Percentiles rank a stretch among this genome's conserved stretches.
These are phyloP conservation scores for Brachionus manjavacas DNA, from an alignment of 1,140 invertebrate genomes.

Conservation along the genomic window DNA sequence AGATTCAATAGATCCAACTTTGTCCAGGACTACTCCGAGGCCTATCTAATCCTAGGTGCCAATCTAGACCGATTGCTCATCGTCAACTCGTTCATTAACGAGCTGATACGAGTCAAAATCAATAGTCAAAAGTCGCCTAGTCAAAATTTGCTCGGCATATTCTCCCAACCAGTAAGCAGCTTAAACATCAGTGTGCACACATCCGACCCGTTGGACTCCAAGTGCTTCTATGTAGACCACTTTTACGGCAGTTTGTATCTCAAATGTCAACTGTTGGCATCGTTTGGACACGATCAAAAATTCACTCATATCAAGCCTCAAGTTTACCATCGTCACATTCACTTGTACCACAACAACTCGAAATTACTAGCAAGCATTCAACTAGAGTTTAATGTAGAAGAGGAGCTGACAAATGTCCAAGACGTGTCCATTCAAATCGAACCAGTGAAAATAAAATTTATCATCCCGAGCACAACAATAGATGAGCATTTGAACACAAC, in stretches of 20 bases:
- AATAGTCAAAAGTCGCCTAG: neutral
- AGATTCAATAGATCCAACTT: neutral
- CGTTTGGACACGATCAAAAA: neutral
- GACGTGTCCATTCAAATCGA: neutral
- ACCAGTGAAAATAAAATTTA: neutral
- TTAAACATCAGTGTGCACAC: neutral
- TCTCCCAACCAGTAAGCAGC: neutral
- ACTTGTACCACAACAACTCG: neutral
- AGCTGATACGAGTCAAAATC: neutral
- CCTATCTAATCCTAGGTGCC: neutral
- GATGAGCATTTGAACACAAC: neutral
- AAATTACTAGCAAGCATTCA: neutral
- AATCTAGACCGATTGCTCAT: neutral
- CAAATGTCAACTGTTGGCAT: neutral
- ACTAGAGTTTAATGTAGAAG: neutral
- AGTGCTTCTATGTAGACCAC: neutral
- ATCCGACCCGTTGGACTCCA: neutral
- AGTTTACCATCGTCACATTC: neutral
- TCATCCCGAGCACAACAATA: neutral
- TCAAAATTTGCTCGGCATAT: constrained; percentile 14
- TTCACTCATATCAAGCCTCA: neutral
- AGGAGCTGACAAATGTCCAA: neutral
- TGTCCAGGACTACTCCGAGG: neutral
- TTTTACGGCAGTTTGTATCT: neutral
- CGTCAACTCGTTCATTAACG: neutral